Base-by-base conservation (phyloP, 35 echinoderm and acorn worm species). In the Apostichopus parvimensis region DNA sequence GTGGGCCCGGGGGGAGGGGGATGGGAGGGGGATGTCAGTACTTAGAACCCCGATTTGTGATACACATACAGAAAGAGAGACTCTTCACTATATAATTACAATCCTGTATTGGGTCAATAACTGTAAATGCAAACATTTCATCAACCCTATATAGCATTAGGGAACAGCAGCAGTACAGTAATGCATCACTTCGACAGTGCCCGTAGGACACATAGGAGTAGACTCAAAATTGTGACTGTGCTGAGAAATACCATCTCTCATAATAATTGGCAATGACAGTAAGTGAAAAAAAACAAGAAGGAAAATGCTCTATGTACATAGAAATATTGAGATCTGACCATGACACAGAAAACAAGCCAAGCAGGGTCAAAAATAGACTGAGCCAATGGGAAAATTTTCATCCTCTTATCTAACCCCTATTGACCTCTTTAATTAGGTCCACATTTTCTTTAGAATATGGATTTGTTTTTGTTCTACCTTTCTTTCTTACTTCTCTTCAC, bases 341-440 rank as follows among this genome's bases (percentile, higher is more conserved):
- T 84, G 81, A 60, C 81, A 84, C 56, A 56, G 58, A 84, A 84
- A 84, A 84, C 12, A 21, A 58, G 79, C 10, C 24, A 82, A 68
- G n/a, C 71, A 75, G n/a, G 71, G 55, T 15, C 81, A 84, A 59
- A 56, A 84, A 10, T 59, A n/a, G 24, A 58, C 6, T 22, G 17
- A 23, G n/a, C 24, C 4, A 84, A 24, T 58, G 56, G 81, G 81
- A 84, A 84, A 55, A 84, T 18, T 84, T 84, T 18, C 81, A 84
- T 84, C 15, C 55, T 18, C 6, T 83, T 84, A n/a, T 56, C 25
- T 3, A n/a, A 52, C 28, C 52, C 57, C 23, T 6, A 24, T 24
- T 84, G 81, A 84, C 54, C 81, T 84, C 57, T 84, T 84, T 84
- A 14, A 84, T 84, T 84, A 59, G 81, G 81, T 58, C 56, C 81